Conservation (phyloP, 2,797 vertebrate genomes). For the Enteromius radiatus region DNA sequence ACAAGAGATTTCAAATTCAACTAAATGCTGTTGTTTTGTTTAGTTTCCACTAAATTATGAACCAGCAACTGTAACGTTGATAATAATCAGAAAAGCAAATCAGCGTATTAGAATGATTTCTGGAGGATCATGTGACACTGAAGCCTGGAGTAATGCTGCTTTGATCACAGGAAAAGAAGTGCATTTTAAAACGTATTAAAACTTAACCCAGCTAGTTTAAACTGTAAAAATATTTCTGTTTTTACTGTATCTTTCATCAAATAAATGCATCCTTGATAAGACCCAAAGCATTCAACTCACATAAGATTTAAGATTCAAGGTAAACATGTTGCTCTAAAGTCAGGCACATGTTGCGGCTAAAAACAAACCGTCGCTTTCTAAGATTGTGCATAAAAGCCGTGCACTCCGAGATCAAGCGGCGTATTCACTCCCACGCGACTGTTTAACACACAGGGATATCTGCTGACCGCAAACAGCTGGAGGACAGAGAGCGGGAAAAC, state of each 20-base stretch:
- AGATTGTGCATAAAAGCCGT: background rate
- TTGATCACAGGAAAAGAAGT: background rate
- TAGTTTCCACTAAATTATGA: background rate
- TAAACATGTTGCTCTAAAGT: background rate
- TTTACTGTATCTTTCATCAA: background rate
- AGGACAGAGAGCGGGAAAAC: background rate
- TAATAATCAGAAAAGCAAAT: background rate
- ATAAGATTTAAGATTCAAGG: background rate
- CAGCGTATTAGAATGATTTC: background rate
- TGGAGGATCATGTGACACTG: background rate
- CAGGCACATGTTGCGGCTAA: background rate
- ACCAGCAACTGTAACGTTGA: background rate
- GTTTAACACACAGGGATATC: background rate
- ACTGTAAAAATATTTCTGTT: background rate
- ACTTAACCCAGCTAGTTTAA: background rate
- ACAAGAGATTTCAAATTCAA: background rate
- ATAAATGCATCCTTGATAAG: background rate
- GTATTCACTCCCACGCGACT: background rate
- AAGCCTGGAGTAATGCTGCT: background rate
- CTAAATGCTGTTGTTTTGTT: background rate
- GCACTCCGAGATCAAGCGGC: background rate
- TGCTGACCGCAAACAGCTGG: constrained; percentile 18
- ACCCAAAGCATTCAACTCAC: background rate
- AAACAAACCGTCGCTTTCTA: background rate
- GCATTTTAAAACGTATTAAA: background rate